phyloP scores from a whole-genome alignment of 1,140 invertebrate genomes.

The Solenopsis invicta region DNA sequence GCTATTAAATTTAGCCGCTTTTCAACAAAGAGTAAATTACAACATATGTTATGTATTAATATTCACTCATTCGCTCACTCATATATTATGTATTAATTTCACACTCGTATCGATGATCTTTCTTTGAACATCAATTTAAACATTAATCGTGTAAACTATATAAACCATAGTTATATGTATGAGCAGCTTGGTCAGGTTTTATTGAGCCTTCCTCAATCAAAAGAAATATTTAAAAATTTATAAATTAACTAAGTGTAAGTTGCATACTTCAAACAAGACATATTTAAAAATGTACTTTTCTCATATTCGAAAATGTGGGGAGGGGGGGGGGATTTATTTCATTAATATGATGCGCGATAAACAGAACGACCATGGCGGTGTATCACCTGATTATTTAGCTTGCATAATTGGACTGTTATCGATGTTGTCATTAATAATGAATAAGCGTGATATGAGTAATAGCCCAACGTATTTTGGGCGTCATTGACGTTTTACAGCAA shows the following conservation, averaged over 20 bases:
- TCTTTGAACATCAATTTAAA: not conserved
- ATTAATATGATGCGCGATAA: slow-evolving; percentile 6
- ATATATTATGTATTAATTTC: not conserved
- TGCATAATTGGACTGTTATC: slow-evolving; percentile 54
- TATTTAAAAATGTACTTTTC: slow-evolving; percentile 18
- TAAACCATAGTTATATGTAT: not conserved
- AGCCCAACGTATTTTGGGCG: slow-evolving; percentile 7
- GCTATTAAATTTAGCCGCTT: not conserved
- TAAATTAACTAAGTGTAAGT: not conserved
- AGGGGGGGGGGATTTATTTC: slow-evolving; percentile 15
- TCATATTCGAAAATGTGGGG: not conserved
- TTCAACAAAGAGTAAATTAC: not conserved
- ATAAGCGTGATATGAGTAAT: slow-evolving; percentile 46
- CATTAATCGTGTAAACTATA: not conserved
- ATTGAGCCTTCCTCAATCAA: not conserved
- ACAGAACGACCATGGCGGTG: not conserved
- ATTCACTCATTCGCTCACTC: not conserved
- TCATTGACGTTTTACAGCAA: slow-evolving; percentile 58
- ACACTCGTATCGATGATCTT: not conserved
- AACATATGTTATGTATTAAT: too few relatives aligned
- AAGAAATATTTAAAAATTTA: not conserved
- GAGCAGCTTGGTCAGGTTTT: not conserved
- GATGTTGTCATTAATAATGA: slow-evolving; percentile 59
- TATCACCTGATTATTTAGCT: slow-evolving; percentile 53
- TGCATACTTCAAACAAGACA: not conserved